Percentiles rank a stretch among this genome's conserved stretches.
These are phyloP conservation scores for Thera obeliscata DNA, from an alignment of 2,888 invertebrate species.

Conservation along the genomic window DNA sequence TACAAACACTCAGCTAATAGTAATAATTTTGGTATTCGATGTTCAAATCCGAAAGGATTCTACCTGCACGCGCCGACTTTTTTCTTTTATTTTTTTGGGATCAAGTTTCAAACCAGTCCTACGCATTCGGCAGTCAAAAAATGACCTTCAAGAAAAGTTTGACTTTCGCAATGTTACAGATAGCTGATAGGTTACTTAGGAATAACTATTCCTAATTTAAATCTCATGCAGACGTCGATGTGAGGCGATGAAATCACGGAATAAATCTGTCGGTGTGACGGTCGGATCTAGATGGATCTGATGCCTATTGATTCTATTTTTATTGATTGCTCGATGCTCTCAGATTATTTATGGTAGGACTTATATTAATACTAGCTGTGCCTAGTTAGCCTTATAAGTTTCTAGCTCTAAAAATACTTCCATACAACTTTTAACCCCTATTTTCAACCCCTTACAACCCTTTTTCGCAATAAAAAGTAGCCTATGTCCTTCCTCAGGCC, in stretches of 20 bases:
- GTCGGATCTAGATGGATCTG: slow-evolving; percentile 64
- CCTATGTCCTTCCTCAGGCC: too few relatives aligned
- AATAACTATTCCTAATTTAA: slow-evolving; percentile 29
- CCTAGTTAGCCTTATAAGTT: too few relatives aligned
- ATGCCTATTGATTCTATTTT: slow-evolving; percentile 77
- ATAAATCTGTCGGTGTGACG: slow-evolving; percentile 69
- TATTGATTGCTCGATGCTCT: slow-evolving; percentile 63
- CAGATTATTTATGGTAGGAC: slow-evolving; percentile 4
- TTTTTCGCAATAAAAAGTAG: too few relatives aligned
- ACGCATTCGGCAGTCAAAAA: slow-evolving; percentile 17
- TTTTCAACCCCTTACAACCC: too few relatives aligned
- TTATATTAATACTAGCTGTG: too few relatives aligned
- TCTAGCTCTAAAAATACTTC: too few relatives aligned
- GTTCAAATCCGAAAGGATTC: slow-evolving; percentile 35
- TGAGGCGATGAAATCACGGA: slow-evolving; percentile 72
- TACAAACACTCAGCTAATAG: slow-evolving; percentile 17
- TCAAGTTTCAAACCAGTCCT: slow-evolving; percentile 44
- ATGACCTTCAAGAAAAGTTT: slow-evolving; percentile 12
- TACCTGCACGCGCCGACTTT: slow-evolving; percentile 49
- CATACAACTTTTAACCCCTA: too few relatives aligned
- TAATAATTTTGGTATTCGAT: slow-evolving; percentile 28
- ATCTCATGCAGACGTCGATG: slow-evolving; percentile 47
- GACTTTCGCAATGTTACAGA: slow-evolving; percentile 21
- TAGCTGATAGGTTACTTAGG: slow-evolving; percentile 11
- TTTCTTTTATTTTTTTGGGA: slow-evolving; percentile 42